A percentile compares a stretch with the other conserved stretches of the same genome.
Conservation (phyloP, 1,140 invertebrate genomes). For the Penaeus vannamei region DNA sequence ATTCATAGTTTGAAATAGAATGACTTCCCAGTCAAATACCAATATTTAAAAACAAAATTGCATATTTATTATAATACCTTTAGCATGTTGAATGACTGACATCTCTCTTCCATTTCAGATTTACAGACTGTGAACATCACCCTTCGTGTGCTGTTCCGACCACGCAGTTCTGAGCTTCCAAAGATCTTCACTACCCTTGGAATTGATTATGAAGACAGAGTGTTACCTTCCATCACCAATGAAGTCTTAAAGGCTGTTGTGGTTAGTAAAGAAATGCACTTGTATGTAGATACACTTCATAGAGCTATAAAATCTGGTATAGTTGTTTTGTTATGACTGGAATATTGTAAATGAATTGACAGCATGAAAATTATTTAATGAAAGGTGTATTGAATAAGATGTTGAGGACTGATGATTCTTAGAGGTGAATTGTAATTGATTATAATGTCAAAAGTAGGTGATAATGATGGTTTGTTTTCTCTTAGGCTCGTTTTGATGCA, state of each 20-base stretch:
- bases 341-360: too few relatives aligned
- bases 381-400: too few relatives aligned
- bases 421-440: not conserved
- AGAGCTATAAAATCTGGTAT: too few relatives aligned
- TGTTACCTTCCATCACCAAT: constrained; percentile 98
- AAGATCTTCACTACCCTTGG: constrained; percentile 97
- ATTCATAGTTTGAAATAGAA: too few relatives aligned
- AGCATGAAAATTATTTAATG: too few relatives aligned
- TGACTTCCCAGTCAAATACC: too few relatives aligned
- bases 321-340: too few relatives aligned
- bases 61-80: too few relatives aligned
- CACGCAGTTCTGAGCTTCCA: constrained; percentile 87
- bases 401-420: not conserved
- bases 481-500: constrained; percentile 95
- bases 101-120: constrained; percentile 79
- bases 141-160: constrained; percentile 96
- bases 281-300: too few relatives aligned
- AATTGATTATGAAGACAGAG: constrained; percentile 98
- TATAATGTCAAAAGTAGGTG: not conserved
- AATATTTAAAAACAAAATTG: too few relatives aligned
- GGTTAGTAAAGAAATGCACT: constrained; percentile 47
- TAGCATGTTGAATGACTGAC: too few relatives aligned
- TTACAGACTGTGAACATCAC: constrained; percentile 99
- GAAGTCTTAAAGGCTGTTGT: constrained; percentile 99
- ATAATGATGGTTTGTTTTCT: not conserved